Conservation (phyloP, 2,888 invertebrate genomes). For the Eupeodes luniger region DNA sequence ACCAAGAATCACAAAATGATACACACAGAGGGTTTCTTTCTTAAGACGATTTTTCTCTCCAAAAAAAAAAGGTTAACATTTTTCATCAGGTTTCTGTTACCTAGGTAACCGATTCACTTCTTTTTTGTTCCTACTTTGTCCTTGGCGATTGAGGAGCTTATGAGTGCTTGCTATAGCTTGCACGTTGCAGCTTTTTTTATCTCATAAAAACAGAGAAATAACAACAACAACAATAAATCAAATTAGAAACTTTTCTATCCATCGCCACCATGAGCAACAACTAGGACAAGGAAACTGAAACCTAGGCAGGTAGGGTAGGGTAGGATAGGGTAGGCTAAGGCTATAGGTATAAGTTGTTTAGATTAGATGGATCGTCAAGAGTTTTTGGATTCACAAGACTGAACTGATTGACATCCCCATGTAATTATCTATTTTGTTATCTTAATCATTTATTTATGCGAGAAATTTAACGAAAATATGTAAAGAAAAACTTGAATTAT, state of each 20-base stretch:
- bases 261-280: slow-evolving; percentile 14
- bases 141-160: slow-evolving; percentile 35
- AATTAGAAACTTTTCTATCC: slow-evolving; percentile 30
- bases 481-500: slow-evolving; percentile 35
- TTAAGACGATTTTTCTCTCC: neutral
- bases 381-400: slow-evolving; percentile 5
- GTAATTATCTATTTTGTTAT: neutral
- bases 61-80: neutral
- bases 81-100: neutral
- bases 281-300: slow-evolving; percentile 58
- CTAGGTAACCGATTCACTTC: neutral
- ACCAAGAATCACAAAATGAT: neutral
- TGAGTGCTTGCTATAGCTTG: neutral
- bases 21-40: neutral
- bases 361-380: too few species aligned
- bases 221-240: slow-evolving; percentile 4
- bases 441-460: neutral
- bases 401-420: neutral
- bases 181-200: slow-evolving; percentile 30
- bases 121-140: slow-evolving; percentile 5
- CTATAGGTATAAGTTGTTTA: too few species aligned
- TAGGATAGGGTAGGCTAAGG: neutral
- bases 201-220: neutral
- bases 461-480: neutral
- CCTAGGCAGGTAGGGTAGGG: neutral